Evolutionary conservation across 2,797 vertebrate genomes (phyloP), one percentile per base, ranked within the genome.

Genomic region (Ispidina picta): DNA sequence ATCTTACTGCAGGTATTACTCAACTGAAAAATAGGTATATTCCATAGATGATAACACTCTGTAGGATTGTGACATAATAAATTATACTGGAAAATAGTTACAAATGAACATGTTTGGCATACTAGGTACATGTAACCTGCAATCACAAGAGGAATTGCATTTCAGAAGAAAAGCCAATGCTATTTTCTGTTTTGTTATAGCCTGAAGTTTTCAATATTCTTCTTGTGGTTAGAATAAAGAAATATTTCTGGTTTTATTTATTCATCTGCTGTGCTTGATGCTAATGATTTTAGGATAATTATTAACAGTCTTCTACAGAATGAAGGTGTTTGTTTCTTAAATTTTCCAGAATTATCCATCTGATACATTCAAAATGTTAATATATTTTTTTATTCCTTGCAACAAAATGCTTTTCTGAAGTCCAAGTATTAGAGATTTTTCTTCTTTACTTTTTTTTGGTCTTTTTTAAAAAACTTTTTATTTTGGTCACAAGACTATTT

Each of bases 51-150:
- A 10, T 51, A 65, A 55, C 3, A 54, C 33, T 6, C 9, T 69
- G 33, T 59, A 71, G 60, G 25, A 68, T 15, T 43, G 20, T 35
- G 22, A 28, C 60, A 72, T 25, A 76, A 74, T 35, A 59, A 60
- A 62, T 82, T 13, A 59, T 33, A 63, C 22, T 59, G 43, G 46
- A 80, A 89, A 59, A 68, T 12, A 35, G 29, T 56, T 87, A 71
- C 31, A 35, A 62, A 14, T 0, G 0, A 74, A n/a, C 9, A 28
- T 55, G 6, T 46, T 80, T 15, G 4, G 3, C 71, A 1, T 69
- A 23, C 46, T 60, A 71, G 11, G 64, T 72, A 48, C 21, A 12
- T 8, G 6, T 65, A 75, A 69, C 13, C 8, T 62, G 28, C n/a
- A 69, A 5, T 81, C 55, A 51, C 1, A 4, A 55, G 7, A 55